Evolutionary conservation across 2,113 vertebrate genomes (phyloP).

Genomic region (Todiramphus chloris): DNA sequence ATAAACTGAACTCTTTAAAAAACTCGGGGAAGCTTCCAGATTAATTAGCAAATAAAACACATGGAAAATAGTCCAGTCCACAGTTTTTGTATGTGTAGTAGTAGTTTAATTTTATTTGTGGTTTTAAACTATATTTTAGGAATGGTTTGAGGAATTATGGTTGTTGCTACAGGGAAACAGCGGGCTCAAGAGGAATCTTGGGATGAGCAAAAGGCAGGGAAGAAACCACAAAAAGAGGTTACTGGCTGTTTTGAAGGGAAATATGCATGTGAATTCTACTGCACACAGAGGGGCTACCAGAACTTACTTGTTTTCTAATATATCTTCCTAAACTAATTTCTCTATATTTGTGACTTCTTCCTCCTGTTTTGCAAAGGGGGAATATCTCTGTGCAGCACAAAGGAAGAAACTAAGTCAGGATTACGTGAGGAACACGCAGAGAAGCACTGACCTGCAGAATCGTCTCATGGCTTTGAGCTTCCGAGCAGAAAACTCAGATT

Average conservation of each 20-base stretch:
- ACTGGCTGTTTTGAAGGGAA: neutral
- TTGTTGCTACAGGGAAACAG: neutral
- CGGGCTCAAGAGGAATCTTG: neutral
- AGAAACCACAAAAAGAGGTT: neutral
- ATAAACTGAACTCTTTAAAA: constrained; percentile 24
- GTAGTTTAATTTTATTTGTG: neutral
- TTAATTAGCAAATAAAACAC: constrained; percentile 52
- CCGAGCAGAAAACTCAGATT: neutral
- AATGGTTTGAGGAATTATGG: neutral
- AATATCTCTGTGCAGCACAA: neutral
- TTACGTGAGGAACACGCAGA: neutral
- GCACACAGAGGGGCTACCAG: neutral
- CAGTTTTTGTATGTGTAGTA: neutral
- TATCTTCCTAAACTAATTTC: neutral
- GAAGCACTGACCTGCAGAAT: neutral
- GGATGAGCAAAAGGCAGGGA: neutral
- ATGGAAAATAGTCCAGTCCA: neutral
- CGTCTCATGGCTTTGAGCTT: neutral
- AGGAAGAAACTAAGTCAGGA: neutral
- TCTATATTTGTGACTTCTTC: neutral
- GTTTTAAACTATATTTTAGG: neutral
- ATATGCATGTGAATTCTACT: neutral
- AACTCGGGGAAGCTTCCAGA: neutral
- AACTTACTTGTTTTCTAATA: neutral
- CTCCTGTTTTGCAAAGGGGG: fast-evolving